These are phyloP conservation scores for Drosophila biarmipes DNA, from an alignment of 1,140 invertebrate genomes.

Conservation along the genomic window DNA sequence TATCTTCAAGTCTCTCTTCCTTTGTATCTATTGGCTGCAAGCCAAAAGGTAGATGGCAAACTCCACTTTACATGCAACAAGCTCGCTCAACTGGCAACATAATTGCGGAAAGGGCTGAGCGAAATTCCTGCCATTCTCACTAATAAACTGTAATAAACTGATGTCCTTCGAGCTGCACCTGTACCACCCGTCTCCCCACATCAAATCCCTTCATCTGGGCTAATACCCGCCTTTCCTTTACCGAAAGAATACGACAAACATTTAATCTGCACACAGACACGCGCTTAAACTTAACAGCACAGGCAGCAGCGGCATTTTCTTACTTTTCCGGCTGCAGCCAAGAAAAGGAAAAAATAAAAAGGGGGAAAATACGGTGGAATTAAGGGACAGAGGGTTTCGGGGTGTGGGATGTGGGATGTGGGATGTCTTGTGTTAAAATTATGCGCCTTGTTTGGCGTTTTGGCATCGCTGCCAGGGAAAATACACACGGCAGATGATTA, in stretches of 20 bases:
- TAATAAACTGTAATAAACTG: constrained; percentile 78
- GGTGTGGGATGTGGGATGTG: constrained; percentile 7
- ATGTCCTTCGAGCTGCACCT: constrained; percentile 55
- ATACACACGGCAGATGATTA: constrained; percentile 71
- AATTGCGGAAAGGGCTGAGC: constrained; percentile 32
- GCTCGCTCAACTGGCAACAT: constrained; percentile 29
- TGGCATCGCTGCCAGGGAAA: constrained; percentile 66
- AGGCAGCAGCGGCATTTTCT: constrained; percentile 22
- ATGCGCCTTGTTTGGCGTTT: constrained; percentile 70
- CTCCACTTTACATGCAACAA: constrained; percentile 8
- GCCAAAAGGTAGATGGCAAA: neutral
- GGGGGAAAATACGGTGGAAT: neutral
- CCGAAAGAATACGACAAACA: constrained; percentile 68
- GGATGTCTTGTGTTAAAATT: constrained; percentile 63
- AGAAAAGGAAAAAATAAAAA: constrained; percentile 26
- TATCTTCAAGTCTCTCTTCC: neutral
- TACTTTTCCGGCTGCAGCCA: constrained; percentile 34
- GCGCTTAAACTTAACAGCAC: constrained; percentile 62
- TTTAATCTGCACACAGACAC: constrained; percentile 74
- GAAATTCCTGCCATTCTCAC: constrained; percentile 51
- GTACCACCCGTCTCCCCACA: neutral
- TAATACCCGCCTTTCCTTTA: constrained; percentile 17
- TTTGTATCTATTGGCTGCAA: neutral
- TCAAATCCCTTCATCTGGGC: constrained; percentile 7
- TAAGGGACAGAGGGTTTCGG: neutral